These are phyloP conservation scores for Nannospalax galili DNA, from an alignment of 2,113 vertebrate species.

Conservation along the genomic window DNA sequence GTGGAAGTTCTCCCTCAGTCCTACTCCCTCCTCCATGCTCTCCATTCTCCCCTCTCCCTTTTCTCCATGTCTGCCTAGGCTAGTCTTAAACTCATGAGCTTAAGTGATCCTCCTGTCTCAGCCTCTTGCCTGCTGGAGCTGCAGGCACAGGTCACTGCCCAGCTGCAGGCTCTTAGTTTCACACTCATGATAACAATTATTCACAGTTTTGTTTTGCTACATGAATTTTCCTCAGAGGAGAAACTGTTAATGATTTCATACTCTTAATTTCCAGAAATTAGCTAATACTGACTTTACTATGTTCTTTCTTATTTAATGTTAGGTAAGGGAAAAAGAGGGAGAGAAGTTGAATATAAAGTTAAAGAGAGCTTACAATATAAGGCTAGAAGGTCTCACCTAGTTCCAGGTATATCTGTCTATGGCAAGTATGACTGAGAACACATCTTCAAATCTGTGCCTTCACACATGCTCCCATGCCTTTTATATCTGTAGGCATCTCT, in stretches of 20 bases:
- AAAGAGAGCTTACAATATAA: conserved; percentile 14
- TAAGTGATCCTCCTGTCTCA: background rate
- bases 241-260: background rate
- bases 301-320: background rate
- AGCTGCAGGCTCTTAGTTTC: background rate
- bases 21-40: background rate
- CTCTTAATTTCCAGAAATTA: background rate
- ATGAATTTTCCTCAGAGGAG: background rate
- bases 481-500: background rate
- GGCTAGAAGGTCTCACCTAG: background rate
- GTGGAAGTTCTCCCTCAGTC: background rate
- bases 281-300: background rate
- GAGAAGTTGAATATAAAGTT: background rate
- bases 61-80: background rate
- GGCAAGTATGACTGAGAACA: background rate
- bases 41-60: background rate
- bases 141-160: background rate
- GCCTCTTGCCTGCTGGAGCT: too few relatives aligned
- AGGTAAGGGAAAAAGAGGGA: background rate
- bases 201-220: background rate
- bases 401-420: background rate
- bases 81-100: background rate
- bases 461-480: background rate
- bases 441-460: background rate
- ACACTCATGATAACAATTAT: background rate